These are phyloP conservation scores for Zalophus californianus DNA, from an alignment of 2,797 vertebrate species.

Conservation along the genomic window DNA sequence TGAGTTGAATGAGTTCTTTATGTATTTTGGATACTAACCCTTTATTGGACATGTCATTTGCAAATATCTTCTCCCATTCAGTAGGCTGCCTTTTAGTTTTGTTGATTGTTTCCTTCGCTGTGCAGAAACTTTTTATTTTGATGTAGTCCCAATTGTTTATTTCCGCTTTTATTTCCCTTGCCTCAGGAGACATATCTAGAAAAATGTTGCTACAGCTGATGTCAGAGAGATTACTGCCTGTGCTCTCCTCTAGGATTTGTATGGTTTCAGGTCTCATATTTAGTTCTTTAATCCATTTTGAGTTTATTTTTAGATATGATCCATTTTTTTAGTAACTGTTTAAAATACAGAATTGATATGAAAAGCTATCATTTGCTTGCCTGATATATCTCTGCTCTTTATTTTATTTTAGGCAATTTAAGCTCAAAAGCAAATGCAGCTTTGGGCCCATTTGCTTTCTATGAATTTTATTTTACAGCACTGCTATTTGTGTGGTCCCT, in stretches of 20 bases:
- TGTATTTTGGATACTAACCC: neutral
- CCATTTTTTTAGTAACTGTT: neutral
- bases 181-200: neutral
- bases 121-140: neutral
- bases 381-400: neutral
- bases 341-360: neutral
- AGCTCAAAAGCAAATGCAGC: neutral
- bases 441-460: neutral
- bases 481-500: neutral
- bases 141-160: neutral
- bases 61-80: neutral
- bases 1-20: neutral
- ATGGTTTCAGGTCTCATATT: neutral
- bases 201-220: neutral
- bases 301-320: neutral
- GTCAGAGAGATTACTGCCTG: neutral
- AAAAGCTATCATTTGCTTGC: neutral
- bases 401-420: neutral
- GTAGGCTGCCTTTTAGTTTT: neutral
- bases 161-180: neutral
- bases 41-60: neutral
- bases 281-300: neutral
- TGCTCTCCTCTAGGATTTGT: neutral
- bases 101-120: neutral
- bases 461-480: neutral